Conservation (phyloP, 1,140 invertebrate genomes). For the Maconellicoccus hirsutus region DNA sequence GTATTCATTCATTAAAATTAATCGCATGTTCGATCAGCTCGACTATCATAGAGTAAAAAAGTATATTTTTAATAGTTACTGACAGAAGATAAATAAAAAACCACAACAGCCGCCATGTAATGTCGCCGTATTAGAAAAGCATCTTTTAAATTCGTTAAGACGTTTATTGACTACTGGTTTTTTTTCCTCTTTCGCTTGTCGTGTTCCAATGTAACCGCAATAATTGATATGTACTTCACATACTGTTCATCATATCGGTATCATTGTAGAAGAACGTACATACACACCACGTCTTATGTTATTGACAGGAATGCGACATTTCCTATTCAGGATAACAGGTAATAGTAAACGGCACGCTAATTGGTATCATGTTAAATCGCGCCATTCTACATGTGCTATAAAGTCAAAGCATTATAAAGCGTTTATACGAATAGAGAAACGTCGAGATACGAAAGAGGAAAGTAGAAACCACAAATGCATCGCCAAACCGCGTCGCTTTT, state of each 20-base stretch:
- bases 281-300: neutral
- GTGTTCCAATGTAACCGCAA: neutral
- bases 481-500: no score
- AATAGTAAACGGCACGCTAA: conserved; percentile 3
- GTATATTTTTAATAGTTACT: no score
- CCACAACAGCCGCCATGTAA: neutral
- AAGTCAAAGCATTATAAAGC: neutral
- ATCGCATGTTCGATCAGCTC: no score
- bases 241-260: neutral
- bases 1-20: no score
- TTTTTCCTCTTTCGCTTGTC: neutral
- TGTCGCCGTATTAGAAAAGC: neutral
- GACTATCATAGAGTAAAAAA: no score
- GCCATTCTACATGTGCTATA: neutral
- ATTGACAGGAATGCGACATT: conserved; percentile 1
- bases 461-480: no score
- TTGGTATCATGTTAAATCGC: neutral
- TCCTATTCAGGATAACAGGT: neutral
- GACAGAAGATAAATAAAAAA: no score
- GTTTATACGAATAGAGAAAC: no score
- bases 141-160: neutral
- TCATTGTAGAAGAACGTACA: conserved; percentile 2
- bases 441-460: no score
- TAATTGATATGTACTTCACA: conserved; percentile 1
- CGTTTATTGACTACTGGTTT: conserved; percentile 8